Evolutionary conservation across 2,888 invertebrate species (phyloP), one percentile per base, ranked within the genome.

Genomic region (Aspidiotus rigidus): DNA sequence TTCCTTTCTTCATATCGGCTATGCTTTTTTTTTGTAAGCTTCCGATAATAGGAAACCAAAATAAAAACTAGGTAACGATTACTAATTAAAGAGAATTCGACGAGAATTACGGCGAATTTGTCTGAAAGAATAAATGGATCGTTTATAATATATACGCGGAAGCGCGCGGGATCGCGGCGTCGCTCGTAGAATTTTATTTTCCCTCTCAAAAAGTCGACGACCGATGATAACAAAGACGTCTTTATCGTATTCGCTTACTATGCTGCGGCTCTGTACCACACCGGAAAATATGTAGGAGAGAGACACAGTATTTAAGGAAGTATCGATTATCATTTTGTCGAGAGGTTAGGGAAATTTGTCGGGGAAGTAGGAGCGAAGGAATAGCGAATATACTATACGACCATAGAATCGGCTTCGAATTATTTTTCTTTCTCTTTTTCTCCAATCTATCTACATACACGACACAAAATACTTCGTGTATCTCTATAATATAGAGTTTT

Each of bases 241-340:
- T 49, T 49, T 49, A 49, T 49, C 49, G 49, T n/a, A 49, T 49
- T n/a, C 49, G 11, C 49, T 11, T 13, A n/a, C 10, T 49, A 49
- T n/a, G 49, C 10, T 13, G 6, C 11, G 49, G 49, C 49, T 49
- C 49, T 49, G 3, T n/a, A n/a, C 49, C 49, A n/a, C 49, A 28
- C 28, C 28, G 5, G 5, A 28, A 28, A 28, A 5, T 28, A 28
- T 28, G 28, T 28, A 28, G 28, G 28, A 28, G 28, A 28, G 28
- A 28, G 28, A 28, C 49, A 11, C 2, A 11, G 49, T 13, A 49
- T 49, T 49, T 49, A 49, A 49, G 49, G n/a, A n/a, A 49, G n/a
- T 49, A 49, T 49, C 49, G 49, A 49, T 49, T 49, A 3, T 49
- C 49, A 49, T 49, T 49, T 49, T 49, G 49, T 49, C 49, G 49